phyloP scores from a whole-genome alignment of 2,113 vertebrate genomes.

The Thinocorus orbignyianus region DNA sequence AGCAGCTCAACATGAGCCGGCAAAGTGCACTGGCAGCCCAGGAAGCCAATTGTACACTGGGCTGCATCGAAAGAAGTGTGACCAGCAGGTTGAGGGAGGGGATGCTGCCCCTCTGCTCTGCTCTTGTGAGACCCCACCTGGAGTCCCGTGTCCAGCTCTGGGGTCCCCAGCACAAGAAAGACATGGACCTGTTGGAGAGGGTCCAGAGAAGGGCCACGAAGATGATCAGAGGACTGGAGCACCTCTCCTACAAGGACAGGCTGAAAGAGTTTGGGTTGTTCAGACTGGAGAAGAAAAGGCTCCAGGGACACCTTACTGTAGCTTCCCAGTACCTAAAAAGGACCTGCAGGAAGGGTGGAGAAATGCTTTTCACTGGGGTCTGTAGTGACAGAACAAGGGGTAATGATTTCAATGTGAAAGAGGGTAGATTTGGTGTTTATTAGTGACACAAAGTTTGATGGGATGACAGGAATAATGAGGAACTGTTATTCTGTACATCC shows the following conservation, averaged over 20 bases:
- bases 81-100: not conserved
- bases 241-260: not conserved
- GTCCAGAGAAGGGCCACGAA: not conserved
- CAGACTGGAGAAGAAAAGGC: not conserved
- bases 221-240: not conserved
- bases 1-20: not conserved
- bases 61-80: not conserved
- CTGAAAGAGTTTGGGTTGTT: not conserved
- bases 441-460: not conserved
- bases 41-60: not conserved
- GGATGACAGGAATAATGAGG: not conserved
- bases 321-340: not conserved
- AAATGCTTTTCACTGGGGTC: not conserved
- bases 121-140: not conserved
- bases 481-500: not conserved
- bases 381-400: not conserved
- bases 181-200: not conserved
- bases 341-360: not conserved
- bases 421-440: not conserved
- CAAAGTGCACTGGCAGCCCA: rapidly evolving
- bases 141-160: not conserved
- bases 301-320: not conserved
- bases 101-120: not conserved
- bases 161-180: not conserved
- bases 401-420: not conserved